Evolutionary conservation across 2,797 vertebrate genomes (phyloP).

Genomic region (Hoplostethus mediterraneus): DNA sequence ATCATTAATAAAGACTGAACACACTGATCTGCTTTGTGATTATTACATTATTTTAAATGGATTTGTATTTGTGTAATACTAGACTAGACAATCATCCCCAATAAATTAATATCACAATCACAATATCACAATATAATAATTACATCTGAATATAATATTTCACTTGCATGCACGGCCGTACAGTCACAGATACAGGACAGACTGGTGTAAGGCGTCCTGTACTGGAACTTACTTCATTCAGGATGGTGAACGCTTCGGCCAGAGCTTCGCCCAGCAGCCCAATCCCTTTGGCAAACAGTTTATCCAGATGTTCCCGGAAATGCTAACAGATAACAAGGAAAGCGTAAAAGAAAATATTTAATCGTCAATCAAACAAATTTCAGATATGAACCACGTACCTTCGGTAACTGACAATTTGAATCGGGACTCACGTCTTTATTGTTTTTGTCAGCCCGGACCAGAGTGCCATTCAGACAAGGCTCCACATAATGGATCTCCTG

Average conservation of each 20-base stretch:
- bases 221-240: slow-evolving; percentile 90
- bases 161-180: background rate
- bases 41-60: slow-evolving; percentile 7
- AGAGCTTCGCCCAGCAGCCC: slow-evolving; percentile 95
- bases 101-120: slow-evolving; percentile 9
- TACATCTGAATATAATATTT: background rate
- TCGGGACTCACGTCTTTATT: slow-evolving; percentile 94
- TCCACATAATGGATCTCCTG: slow-evolving; percentile 97
- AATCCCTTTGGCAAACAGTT: slow-evolving; percentile 97
- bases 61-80: slow-evolving; percentile 30
- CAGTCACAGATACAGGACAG: slow-evolving; percentile 6
- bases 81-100: background rate
- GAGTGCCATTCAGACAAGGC: slow-evolving; percentile 95
- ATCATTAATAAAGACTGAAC: slow-evolving; percentile 23
- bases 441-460: slow-evolving; percentile 95
- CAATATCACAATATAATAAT: background rate
- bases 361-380: slow-evolving; percentile 32
- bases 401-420: slow-evolving; percentile 24
- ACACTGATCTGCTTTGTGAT: slow-evolving; percentile 22
- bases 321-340: slow-evolving; percentile 84
- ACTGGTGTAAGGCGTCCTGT: slow-evolving; percentile 1
- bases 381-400: slow-evolving; percentile 8
- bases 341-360: slow-evolving; percentile 1
- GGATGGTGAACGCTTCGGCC: slow-evolving; percentile 94
- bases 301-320: slow-evolving; percentile 97